These are phyloP conservation scores for Dasysyrphus albostriatus DNA, from an alignment of 2,888 invertebrate species.

Conservation along the genomic window DNA sequence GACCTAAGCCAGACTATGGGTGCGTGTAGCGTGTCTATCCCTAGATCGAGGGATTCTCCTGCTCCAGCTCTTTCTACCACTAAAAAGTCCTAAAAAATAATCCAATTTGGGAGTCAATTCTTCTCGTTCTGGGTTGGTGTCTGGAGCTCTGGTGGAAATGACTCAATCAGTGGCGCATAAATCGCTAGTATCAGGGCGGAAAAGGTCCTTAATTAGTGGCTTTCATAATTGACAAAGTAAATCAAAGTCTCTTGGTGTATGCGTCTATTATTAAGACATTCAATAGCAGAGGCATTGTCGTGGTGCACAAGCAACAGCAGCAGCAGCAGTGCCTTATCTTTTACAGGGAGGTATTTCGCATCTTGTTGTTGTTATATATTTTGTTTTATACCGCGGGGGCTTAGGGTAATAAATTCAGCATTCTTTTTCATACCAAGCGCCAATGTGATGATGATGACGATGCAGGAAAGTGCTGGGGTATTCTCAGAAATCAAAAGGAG, in stretches of 20 bases:
- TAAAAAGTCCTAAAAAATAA: constrained; percentile 20
- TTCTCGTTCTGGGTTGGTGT: constrained; percentile 28
- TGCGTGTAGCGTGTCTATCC: constrained; percentile 48
- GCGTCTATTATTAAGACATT: constrained; percentile 72
- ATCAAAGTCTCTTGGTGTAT: constrained; percentile 53
- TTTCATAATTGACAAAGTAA: constrained; percentile 75
- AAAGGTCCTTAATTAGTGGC: constrained; percentile 72
- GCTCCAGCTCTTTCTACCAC: not conserved
- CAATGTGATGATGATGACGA: constrained; percentile 45
- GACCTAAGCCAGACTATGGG: constrained; percentile 27
- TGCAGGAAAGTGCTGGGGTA: constrained; percentile 34
- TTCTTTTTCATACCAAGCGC: constrained; percentile 62
- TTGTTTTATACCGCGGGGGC: constrained; percentile 67
- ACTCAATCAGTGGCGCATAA: constrained; percentile 72
- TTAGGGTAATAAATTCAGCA: constrained; percentile 66
- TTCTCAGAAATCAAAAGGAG: constrained; percentile 68
- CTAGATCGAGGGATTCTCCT: constrained; percentile 24
- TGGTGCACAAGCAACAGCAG: not conserved
- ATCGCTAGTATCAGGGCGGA: constrained; percentile 67
- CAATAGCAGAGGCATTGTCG: constrained; percentile 41
- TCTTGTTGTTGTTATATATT: constrained; percentile 1
- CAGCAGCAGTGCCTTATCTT: constrained; percentile 22
- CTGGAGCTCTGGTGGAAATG: constrained; percentile 43
- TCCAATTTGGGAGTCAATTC: constrained; percentile 71
- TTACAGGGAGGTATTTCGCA: constrained; percentile 51